These are phyloP conservation scores for Cyclopterus lumpus DNA, from an alignment of 2,797 vertebrate species.

Conservation along the genomic window DNA sequence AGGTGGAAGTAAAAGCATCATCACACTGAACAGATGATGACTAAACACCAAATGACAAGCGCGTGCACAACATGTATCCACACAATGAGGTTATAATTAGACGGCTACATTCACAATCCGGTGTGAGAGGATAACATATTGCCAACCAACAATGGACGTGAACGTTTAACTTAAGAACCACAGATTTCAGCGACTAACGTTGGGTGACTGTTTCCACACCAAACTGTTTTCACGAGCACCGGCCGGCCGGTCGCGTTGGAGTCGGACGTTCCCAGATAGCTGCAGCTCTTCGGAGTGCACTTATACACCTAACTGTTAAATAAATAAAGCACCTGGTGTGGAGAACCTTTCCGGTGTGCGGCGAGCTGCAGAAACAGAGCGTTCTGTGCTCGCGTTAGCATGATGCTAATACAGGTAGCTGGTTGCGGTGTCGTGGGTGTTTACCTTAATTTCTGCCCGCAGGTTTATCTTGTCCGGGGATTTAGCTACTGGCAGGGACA, in stretches of 20 bases:
- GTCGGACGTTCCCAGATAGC: rapidly evolving
- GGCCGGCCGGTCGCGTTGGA: background rate
- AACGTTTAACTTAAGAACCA: background rate
- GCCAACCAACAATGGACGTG: background rate
- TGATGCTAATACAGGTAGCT: conserved; percentile 53
- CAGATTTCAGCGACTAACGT: background rate
- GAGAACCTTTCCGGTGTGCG: conserved; percentile 14
- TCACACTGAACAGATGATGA: conserved; percentile 16
- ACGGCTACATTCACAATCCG: rapidly evolving
- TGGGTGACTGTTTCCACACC: background rate
- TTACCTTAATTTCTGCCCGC: conserved; percentile 73
- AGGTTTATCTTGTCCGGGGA: conserved; percentile 45
- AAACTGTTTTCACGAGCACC: background rate
- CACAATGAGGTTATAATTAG: rapidly evolving
- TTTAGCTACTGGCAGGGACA: conserved; percentile 54
- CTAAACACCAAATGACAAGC: conserved; percentile 43
- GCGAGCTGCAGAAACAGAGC: conserved; percentile 44
- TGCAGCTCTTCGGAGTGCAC: background rate
- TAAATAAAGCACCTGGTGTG: background rate
- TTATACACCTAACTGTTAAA: background rate
- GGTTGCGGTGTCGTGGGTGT: conserved; percentile 39
- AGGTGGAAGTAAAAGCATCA: conserved; percentile 40
- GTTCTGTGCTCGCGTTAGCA: conserved; percentile 53
- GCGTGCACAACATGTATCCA: background rate
- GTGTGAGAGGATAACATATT: background rate